phyloP scores from a whole-genome alignment of 2,113 vertebrate genomes.

The Tyto alba region DNA sequence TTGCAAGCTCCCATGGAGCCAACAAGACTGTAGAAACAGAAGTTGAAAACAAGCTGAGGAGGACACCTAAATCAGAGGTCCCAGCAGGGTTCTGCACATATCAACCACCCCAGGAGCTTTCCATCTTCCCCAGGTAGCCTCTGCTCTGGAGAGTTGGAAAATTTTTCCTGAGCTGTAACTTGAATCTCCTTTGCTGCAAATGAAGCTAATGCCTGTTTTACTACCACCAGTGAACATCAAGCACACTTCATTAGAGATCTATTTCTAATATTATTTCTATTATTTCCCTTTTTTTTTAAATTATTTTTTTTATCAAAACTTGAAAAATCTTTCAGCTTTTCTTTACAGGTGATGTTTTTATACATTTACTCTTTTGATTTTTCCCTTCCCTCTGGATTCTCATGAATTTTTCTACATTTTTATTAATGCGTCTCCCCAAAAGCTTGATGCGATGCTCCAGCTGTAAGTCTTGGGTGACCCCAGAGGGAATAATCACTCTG shows the following conservation, averaged over 20 bases:
- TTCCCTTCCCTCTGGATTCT: not conserved
- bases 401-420: not conserved
- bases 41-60: not conserved
- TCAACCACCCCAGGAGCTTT: not conserved
- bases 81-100: not conserved
- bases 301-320: not conserved
- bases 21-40: not conserved
- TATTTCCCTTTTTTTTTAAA: not conserved
- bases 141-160: not conserved
- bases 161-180: not conserved
- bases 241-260: not conserved
- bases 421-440: fast-evolving
- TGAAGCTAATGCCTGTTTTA: not conserved
- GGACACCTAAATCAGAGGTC: not conserved
- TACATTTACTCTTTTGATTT: not conserved
- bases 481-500: not conserved
- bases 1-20: fast-evolving
- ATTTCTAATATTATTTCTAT: not conserved
- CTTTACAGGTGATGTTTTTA: not conserved
- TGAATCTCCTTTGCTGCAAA: not conserved
- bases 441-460: not conserved
- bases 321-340: not conserved
- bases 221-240: not conserved
- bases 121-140: not conserved
- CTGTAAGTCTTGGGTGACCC: no score